phyloP scores from a whole-genome alignment of 2,113 vertebrate genomes.

The Capreolus pygargus region DNA sequence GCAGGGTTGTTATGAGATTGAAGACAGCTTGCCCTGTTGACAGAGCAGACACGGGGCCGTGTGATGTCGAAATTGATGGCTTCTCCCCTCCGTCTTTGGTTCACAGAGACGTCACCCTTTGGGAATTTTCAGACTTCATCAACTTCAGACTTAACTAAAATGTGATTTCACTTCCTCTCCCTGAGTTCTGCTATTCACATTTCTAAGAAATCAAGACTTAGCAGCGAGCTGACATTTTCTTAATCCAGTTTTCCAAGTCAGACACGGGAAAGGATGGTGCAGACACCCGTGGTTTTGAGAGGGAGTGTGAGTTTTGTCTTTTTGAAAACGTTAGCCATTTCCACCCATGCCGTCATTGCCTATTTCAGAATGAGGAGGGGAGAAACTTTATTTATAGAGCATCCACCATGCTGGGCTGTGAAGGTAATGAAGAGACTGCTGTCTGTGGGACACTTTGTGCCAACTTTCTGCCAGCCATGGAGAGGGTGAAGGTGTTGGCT shows the following conservation, averaged over 20 bases:
- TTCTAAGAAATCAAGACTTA: not conserved
- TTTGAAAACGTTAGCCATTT: not conserved
- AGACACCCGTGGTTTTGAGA: not conserved
- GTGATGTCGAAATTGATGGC: not conserved
- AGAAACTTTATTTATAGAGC: not conserved
- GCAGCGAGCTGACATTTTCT: not conserved
- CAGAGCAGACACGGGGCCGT: no score
- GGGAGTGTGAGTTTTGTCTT: not conserved
- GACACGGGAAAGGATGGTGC: not conserved
- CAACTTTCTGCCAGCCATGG: not conserved
- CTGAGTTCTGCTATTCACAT: not conserved
- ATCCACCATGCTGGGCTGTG: not conserved
- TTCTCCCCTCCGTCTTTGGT: not conserved
- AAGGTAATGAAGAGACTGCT: not conserved
- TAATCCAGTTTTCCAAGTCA: not conserved
- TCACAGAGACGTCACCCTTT: not conserved
- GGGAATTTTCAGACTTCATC: not conserved
- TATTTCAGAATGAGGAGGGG: not conserved
- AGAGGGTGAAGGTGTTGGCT: not conserved
- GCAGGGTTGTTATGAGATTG: not conserved
- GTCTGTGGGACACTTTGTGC: not conserved
- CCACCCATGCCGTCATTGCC: not conserved
- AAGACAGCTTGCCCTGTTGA: not conserved
- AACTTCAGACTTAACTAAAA: not conserved
- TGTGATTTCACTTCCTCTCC: not conserved